Evolutionary conservation across 2,113 vertebrate species (phyloP).

Genomic region (Elanoides forficatus): DNA sequence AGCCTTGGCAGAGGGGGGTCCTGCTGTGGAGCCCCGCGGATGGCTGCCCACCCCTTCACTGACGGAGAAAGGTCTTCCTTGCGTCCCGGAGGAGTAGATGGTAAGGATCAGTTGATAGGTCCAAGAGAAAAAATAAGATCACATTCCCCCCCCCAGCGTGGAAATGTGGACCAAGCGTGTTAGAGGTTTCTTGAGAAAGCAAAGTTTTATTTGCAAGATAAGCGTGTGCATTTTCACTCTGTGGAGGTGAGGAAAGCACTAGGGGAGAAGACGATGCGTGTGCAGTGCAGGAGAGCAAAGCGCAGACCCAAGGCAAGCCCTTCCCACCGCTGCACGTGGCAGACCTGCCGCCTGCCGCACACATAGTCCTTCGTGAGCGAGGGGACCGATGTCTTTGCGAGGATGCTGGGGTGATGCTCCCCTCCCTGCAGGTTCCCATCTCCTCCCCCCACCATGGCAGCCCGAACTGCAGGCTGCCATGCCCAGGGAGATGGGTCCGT

Average conservation of each 20-base stretch:
- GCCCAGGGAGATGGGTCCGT: background rate
- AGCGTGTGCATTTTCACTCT: fast-evolving
- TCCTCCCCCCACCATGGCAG: fast-evolving
- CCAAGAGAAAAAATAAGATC: background rate
- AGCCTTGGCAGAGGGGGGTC: background rate
- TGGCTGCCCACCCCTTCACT: background rate
- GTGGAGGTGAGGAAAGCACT: fast-evolving
- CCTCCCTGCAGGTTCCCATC: background rate
- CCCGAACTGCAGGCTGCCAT: fast-evolving
- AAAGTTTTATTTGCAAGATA: background rate
- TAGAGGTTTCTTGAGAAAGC: background rate
- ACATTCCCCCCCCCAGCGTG: fast-evolving
- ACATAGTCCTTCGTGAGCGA: fast-evolving
- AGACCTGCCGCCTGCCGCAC: fast-evolving
- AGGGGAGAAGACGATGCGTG: background rate
- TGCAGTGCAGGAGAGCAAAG: background rate
- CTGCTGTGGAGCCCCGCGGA: fast-evolving
- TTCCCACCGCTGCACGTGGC: fast-evolving
- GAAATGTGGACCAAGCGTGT: fast-evolving
- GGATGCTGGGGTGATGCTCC: fast-evolving
- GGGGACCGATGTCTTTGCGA: fast-evolving
- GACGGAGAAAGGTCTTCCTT: too few species aligned
- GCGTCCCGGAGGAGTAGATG: fast-evolving
- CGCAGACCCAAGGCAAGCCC: fast-evolving
- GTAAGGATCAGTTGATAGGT: too few species aligned